Evolutionary conservation across 2,797 vertebrate species (phyloP), one percentile per base, ranked within the genome.

Genomic region (Lithobates sylvaticus): DNA sequence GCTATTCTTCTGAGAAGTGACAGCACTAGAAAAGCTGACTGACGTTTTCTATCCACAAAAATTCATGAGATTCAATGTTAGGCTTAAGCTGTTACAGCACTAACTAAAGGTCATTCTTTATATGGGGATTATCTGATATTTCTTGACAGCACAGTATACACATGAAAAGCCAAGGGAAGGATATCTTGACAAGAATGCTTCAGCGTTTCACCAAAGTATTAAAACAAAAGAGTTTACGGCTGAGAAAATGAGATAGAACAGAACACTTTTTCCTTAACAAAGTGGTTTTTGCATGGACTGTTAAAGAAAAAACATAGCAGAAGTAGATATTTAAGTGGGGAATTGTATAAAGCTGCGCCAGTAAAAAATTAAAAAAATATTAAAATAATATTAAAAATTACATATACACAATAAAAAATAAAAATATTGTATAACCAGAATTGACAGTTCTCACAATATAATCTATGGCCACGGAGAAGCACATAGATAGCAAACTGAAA

Each of bases 91-190:
- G 83, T 87, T 78, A 39, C 44, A 76, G 72, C 42, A 64, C 71
- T 84, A 81, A 90, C 89, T 81, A 91, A 93, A 91, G 89, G 89
- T 91, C 90, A 88, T 91, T 89, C 80, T 90, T 91, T 91, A 89
- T 90, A 84, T 89, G 71, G 89, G 84, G 88, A 88, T 87, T 91
- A 91, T 91, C 90, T 92, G 93, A 94, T 89, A 89, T 88, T 89
- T 93, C 90, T 89, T 94, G 94, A 95, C 95, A 94, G 93, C 90
- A 88, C 87, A 90, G 91, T 90, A 88, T 77, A 90, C 85, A 73
- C 89, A 88, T 85, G 89, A 83, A 50, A 71, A 84, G 68, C 58
- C 69, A 58, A 86, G 61, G 54, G 36, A 70, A 79, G 71, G 29
- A 78, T 89, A 93, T 73, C 88, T 93, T 92, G 92, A 92, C 90